Evolutionary conservation across 2,797 vertebrate genomes (phyloP).

Genomic region (Thalassophryne amazonica): DNA sequence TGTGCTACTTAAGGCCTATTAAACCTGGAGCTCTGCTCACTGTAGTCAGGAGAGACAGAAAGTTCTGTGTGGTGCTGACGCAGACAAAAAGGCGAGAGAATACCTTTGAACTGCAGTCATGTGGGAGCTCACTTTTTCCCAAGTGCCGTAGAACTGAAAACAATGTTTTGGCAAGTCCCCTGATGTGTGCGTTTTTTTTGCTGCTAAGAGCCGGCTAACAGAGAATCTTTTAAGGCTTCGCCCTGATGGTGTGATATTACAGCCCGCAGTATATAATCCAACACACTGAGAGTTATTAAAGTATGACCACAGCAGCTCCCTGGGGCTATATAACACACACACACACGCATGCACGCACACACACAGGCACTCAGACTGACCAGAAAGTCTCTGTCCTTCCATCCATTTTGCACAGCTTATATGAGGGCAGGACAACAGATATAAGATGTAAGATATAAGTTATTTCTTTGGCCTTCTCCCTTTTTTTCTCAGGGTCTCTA

Average conservation of each 20-base stretch:
- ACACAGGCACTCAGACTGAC: no score
- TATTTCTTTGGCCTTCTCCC: no score
- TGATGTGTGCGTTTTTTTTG: constrained; percentile 46
- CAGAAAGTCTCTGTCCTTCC: no score
- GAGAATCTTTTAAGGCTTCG: constrained; percentile 64
- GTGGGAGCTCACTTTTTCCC: constrained; percentile 77
- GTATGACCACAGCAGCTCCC: constrained; percentile 76
- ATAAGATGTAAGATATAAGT: no score
- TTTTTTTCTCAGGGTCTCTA: background rate
- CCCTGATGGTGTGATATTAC: constrained; percentile 73
- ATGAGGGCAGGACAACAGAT: no score
- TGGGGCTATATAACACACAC: constrained; percentile 63
- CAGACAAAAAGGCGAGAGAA: constrained; percentile 66
- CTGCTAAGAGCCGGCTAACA: constrained; percentile 52
- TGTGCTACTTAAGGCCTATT: constrained; percentile 74
- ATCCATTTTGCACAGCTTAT: no score
- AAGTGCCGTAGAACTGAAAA: constrained; percentile 75
- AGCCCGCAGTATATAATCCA: constrained; percentile 75
- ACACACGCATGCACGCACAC: constrained; percentile 40
- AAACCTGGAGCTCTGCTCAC: constrained; percentile 72
- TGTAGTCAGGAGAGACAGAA: constrained; percentile 54
- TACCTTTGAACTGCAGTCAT: constrained; percentile 80
- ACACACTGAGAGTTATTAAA: constrained; percentile 76
- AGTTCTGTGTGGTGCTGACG: constrained; percentile 63
- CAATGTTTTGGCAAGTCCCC: constrained; percentile 72